phyloP scores from a whole-genome alignment of 2,888 invertebrate genomes.

The Leptodirus hochenwartii region DNA sequence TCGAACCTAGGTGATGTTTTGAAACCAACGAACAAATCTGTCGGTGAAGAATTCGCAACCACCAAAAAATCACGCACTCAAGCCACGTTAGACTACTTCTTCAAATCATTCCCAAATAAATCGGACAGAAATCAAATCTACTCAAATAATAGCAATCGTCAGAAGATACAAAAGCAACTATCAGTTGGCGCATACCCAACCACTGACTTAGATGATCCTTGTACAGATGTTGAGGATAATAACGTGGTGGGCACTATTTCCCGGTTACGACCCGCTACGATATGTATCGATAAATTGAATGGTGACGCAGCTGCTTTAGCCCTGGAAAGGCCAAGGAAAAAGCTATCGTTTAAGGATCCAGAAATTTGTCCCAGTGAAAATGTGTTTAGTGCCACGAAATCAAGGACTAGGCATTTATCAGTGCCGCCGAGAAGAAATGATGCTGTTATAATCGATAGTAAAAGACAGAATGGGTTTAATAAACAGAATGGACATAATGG shows the following conservation, averaged over 20 bases:
- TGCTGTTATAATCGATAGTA: constrained; percentile 3
- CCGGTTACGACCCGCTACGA: constrained; percentile 20
- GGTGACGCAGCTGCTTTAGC: constrained; percentile 27
- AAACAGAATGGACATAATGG: too few relatives aligned
- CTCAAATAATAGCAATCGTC: constrained; percentile 14
- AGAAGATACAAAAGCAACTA: constrained; percentile 26
- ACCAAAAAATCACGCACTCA: constrained; percentile 22
- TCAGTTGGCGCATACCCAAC: constrained; percentile 24
- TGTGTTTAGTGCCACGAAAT: constrained; percentile 26
- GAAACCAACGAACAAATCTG: constrained; percentile 23
- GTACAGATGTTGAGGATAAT: constrained; percentile 15
- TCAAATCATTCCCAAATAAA: constrained; percentile 28
- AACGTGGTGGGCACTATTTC: constrained; percentile 15
- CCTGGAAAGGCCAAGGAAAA: constrained; percentile 55
- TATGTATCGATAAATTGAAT: constrained; percentile 22
- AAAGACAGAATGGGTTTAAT: too few relatives aligned
- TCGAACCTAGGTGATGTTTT: constrained; percentile 25
- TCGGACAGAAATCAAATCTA: constrained; percentile 22
- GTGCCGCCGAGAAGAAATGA: constrained; percentile 15
- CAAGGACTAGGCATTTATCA: constrained; percentile 14
- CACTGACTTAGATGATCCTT: constrained; percentile 17
- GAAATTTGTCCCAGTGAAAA: too few relatives aligned
- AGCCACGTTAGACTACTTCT: constrained; percentile 29
- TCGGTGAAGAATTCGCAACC: constrained; percentile 14
- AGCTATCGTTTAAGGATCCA: constrained; percentile 74